Base-by-base conservation (phyloP, 1,140 invertebrate genomes). In the Oedothorax gibbosus region DNA sequence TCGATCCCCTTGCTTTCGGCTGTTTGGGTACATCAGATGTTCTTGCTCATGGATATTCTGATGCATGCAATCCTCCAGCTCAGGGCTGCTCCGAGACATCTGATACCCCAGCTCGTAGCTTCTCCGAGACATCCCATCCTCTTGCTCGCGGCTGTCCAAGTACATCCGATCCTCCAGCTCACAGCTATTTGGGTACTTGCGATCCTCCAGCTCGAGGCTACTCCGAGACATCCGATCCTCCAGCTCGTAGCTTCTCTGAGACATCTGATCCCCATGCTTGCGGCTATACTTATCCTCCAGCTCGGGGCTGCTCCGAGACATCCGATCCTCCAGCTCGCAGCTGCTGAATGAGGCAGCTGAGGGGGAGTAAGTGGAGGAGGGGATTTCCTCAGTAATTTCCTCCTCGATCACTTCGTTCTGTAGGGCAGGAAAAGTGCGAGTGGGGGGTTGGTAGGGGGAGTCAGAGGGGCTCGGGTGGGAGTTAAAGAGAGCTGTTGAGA, bases 391-490 rank as follows among this genome's bases (percentile, higher is more conserved):
- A 5, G 81, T 84, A 54, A 84, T 66, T 68, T 84, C 81, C 57
- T 84, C 81, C 18, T 84, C 81, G 57, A 84, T 84, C 4, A 84
- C 64, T 84, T 84, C 81, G 60, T 84, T 76, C 49, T 84, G 81
- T 7, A 84, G 71, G 15, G 66, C 75, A 10, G 76, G 69, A 60
- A 82, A 10, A 18, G 68, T 73, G 72, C 68, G 50, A 50, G 53
- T 11, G 35, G 21, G n/a, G 50, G 77, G 20, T 68, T 21, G 14
- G 21, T 64, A 1, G 54, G 78, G 78, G 14, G 78, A 81, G 35
- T 60, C 53, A 20, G 18, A 68, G 6, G 78, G 78, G 57, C 78
- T 71, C 4, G 35, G 35, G 35, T 35, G 35, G 35, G 35, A 35
- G 35, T 35, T 35, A 5, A 35, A 35, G 35, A 35, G 35, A 5